Evolutionary conservation across 1,140 invertebrate genomes (phyloP), one percentile per base, ranked within the genome.

Genomic region (Bombus pascuorum): DNA sequence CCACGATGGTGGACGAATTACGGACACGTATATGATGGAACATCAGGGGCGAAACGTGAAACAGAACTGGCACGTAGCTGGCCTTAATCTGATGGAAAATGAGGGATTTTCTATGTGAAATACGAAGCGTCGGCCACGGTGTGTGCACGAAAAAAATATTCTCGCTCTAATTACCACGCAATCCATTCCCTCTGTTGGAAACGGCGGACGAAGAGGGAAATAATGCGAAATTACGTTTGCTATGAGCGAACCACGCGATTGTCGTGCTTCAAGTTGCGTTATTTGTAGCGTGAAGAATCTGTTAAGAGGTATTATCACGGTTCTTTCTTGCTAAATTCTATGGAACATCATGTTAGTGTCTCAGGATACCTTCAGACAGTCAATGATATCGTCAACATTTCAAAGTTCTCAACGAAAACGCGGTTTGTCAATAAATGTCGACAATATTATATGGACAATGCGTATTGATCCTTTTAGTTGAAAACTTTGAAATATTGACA

Each of bases 81-180:
- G 70, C 13, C 59, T 81, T 85, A 85, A 73, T 47, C 62, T 81
- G 79, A 73, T 18, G 34, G 59, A 42, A 73, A 81, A 74, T 42
- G 79, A 81, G 47, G 25, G 70, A 86, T 86, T 86, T 82, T 71
- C 42, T 80, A 66, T 66, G 84, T 25, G 65, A 75, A 74, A 42
- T 32, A 25, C 44, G 37, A 71, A 59, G 59, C 37, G 13, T 34
- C 32, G 37, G 59, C 65, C n/a, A 34, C 39, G n/a, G 8, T n/a
- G 59, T n/a, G 28, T 12, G 10, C 59, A 5, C 28, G 28, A 2
- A n/a, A 59, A 76, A 62, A 62, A 42, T 42, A 13, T n/a, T 62
- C 32, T 62, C 57, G 34, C 34, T 77, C 75, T 77, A 77, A 62
- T 59, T 77, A 25, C 75, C 37, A n/a, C 75, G 71, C 71, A 28